Evolutionary conservation across 2,113 vertebrate genomes (phyloP).

Genomic region (Orycteropus afer): DNA sequence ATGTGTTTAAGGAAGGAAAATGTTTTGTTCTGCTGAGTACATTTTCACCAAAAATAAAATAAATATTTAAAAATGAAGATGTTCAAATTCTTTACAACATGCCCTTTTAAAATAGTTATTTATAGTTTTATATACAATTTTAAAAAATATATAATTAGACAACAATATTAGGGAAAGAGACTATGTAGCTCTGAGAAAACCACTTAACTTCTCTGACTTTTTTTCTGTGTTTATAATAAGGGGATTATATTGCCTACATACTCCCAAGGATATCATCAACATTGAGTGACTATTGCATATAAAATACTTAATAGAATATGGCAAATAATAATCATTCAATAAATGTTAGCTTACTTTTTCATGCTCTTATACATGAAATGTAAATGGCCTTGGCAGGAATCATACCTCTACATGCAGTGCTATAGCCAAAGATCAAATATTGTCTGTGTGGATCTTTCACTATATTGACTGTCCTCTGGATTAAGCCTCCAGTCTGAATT

Average conservation of each 20-base stretch:
- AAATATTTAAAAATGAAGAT: background rate
- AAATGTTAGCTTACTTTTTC: background rate
- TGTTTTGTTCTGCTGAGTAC: background rate
- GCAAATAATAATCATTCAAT: background rate
- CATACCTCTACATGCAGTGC: background rate
- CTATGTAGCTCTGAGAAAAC: background rate
- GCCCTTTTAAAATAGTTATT: background rate
- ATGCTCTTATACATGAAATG: background rate
- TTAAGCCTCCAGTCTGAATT: background rate
- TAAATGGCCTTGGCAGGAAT: background rate
- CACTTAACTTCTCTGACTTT: background rate
- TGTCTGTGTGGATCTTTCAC: background rate
- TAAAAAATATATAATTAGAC: background rate
- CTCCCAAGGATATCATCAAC: background rate
- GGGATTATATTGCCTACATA: background rate
- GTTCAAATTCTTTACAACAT: slow-evolving; percentile 1
- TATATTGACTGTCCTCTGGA: background rate
- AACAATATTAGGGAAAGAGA: background rate
- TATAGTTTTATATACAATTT: background rate
- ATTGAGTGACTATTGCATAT: background rate
- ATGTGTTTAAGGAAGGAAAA: background rate
- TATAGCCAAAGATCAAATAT: background rate
- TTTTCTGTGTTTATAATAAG: background rate
- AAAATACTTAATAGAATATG: background rate
- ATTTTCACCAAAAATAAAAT: background rate